phyloP scores from a whole-genome alignment of 2,113 vertebrate species.

The Ailuropoda melanoleuca region DNA sequence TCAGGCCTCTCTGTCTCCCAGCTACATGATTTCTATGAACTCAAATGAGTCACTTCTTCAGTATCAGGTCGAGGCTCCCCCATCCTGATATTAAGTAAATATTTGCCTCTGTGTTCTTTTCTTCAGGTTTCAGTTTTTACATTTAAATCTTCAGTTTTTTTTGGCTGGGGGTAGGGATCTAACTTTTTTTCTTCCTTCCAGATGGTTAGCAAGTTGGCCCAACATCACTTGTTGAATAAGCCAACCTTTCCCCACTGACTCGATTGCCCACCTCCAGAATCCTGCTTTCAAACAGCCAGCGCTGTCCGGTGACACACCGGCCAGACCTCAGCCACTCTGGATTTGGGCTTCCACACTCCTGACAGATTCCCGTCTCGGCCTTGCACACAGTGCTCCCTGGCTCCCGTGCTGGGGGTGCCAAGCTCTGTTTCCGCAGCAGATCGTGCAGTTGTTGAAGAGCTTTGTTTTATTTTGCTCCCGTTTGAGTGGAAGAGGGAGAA shows the following conservation, averaged over 20 bases:
- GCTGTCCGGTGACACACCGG: no score
- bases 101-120: neutral
- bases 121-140: neutral
- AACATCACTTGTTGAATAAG: neutral
- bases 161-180: neutral
- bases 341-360: neutral
- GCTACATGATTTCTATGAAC: neutral
- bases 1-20: neutral
- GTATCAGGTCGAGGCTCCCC: neutral
- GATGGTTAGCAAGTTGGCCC: neutral
- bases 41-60: neutral
- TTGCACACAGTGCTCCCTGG: neutral
- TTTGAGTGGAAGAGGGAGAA: neutral
- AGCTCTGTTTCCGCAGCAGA: neutral
- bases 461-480: neutral
- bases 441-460: neutral
- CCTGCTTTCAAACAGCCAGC: neutral
- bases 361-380: neutral
- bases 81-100: neutral
- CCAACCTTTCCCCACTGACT: neutral
- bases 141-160: slow-evolving; percentile 4
- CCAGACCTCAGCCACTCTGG: neutral
- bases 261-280: neutral
- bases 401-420: neutral
- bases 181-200: neutral